Evolutionary conservation across 2,797 vertebrate species (phyloP).

Genomic region (Sylvia borin): DNA sequence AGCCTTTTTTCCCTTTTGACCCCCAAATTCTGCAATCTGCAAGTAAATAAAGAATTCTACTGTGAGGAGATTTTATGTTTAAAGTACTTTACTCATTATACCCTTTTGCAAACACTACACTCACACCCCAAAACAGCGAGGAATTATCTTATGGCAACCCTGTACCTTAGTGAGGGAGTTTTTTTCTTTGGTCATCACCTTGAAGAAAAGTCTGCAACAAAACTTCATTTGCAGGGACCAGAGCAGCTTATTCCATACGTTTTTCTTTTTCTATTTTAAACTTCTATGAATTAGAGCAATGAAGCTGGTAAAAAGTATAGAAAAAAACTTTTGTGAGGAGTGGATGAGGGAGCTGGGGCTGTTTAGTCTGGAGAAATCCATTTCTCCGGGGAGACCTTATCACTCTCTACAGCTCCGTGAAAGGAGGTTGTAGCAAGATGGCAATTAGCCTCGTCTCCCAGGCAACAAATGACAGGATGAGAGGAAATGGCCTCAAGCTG

Average conservation of each 20-base stretch:
- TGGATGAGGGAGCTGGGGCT: neutral
- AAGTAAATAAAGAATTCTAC: conserved; percentile 35
- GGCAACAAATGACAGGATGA: neutral
- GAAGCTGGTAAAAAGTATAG: neutral
- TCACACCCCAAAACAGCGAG: neutral
- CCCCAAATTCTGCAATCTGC: conserved; percentile 68
- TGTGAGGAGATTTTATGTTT: neutral
- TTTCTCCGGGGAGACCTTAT: neutral
- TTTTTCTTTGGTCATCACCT: neutral
- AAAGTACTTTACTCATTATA: neutral
- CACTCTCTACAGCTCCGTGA: neutral
- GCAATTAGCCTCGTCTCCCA: neutral
- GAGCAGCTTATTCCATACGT: neutral
- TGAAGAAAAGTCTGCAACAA: neutral
- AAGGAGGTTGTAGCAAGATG: neutral
- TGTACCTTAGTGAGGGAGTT: neutral
- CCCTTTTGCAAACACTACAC: neutral
- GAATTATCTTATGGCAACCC: neutral
- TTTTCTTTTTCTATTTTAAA: neutral
- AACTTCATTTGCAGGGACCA: neutral
- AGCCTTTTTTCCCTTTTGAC: conserved; percentile 66
- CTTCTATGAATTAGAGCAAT: neutral
- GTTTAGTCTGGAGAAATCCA: neutral
- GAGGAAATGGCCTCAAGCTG: neutral
- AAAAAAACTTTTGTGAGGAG: neutral